Evolutionary conservation across 2,113 vertebrate species (phyloP).

Genomic region (Apus apus): DNA sequence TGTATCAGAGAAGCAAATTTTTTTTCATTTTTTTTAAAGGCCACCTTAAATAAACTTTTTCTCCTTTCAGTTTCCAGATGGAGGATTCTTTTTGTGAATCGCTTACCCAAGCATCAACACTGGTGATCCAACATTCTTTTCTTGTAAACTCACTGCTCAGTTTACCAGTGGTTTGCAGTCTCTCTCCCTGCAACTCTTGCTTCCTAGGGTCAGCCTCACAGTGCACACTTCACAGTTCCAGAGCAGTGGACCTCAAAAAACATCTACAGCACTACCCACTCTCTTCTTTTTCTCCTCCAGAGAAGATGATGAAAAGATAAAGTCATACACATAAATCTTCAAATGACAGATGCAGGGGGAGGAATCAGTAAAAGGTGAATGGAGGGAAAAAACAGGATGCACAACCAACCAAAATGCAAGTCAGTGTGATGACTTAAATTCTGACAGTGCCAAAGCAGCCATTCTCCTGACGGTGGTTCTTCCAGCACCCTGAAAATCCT

Average conservation of each 20-base stretch:
- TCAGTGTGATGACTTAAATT: not conserved
- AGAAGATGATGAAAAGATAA: not conserved
- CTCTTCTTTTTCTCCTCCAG: not conserved
- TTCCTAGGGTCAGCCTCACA: slow-evolving; percentile 18
- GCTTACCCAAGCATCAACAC: slow-evolving; percentile 37
- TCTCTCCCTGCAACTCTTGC: slow-evolving; percentile 32
- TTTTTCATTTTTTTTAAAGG: slow-evolving; percentile 35
- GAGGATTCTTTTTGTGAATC: slow-evolving; percentile 53
- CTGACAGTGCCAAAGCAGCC: not conserved
- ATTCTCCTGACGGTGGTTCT: not conserved
- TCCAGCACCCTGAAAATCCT: not conserved
- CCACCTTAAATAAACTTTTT: slow-evolving; percentile 47
- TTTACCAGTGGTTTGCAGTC: slow-evolving; percentile 50
- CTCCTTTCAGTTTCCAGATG: slow-evolving; percentile 50
- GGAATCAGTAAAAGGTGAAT: not conserved
- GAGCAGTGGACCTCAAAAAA: not conserved
- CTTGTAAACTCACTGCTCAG: slow-evolving; percentile 40
- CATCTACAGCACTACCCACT: not conserved
- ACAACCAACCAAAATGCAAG: not conserved
- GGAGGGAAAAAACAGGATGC: not conserved
- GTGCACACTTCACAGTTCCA: not conserved
- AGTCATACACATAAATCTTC: not conserved
- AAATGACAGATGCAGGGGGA: accelerated
- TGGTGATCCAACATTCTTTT: slow-evolving; percentile 57
- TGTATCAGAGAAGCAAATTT: slow-evolving; percentile 15